phyloP scores from a whole-genome alignment of 2,888 invertebrate species.

The Zhuqinia jingwanae region DNA sequence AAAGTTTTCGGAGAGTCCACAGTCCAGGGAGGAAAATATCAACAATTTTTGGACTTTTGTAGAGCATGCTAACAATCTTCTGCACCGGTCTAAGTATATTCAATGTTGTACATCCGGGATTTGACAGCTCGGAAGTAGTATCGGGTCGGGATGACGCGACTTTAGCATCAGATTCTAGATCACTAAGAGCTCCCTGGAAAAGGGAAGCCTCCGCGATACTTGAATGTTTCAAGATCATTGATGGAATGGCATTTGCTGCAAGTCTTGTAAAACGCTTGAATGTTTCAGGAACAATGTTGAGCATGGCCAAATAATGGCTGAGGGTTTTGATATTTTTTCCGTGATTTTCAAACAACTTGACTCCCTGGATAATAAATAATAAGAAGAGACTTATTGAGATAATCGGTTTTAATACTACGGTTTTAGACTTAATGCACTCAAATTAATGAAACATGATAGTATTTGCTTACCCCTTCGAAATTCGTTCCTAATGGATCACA shows the following conservation, averaged over 20 bases:
- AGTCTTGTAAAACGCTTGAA: constrained; percentile 30
- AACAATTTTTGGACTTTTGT: background rate
- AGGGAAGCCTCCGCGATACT: background rate
- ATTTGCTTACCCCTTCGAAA: constrained; percentile 15
- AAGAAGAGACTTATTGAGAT: too few species aligned
- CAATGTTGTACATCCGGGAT: constrained; percentile 14
- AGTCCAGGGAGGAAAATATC: constrained; percentile 27
- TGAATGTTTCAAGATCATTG: constrained; percentile 5
- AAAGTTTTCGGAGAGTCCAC: constrained; percentile 34
- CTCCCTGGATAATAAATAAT: background rate
- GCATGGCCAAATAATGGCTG: background rate
- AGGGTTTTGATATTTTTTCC: constrained; percentile 6
- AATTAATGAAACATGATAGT: background rate
- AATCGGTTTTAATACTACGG: too few species aligned
- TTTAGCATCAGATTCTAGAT: constrained; percentile 11
- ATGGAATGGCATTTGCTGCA: constrained; percentile 28
- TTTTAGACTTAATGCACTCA: background rate
- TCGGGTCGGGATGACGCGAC: background rate
- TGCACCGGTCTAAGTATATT: constrained; percentile 18
- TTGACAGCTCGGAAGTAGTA: background rate
- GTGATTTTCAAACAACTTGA: background rate
- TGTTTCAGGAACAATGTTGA: background rate
- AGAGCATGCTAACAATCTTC: constrained; percentile 15
- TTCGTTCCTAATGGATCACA: constrained; percentile 39
- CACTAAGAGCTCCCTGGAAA: constrained; percentile 13